phyloP scores from a whole-genome alignment of 2,113 vertebrate species.

The Diglossa brunneiventris region DNA sequence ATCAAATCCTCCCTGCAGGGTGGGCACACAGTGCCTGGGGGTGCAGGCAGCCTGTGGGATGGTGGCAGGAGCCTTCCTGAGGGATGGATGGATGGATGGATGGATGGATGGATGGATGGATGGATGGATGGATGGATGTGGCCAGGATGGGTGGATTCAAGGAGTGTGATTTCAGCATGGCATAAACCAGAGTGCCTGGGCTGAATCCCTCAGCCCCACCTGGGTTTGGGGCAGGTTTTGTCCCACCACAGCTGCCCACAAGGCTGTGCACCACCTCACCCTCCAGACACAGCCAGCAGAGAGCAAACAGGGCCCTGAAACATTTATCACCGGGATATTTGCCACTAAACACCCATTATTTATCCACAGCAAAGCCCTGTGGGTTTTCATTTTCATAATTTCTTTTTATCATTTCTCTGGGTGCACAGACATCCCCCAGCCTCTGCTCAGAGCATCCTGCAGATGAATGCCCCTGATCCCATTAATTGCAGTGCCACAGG shows the following conservation, averaged over 20 bases:
- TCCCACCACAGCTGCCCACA: not conserved
- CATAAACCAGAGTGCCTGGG: accelerated
- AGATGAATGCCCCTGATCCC: not conserved
- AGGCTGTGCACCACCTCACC: accelerated
- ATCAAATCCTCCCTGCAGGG: not conserved
- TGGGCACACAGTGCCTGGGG: accelerated
- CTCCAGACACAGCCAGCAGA: not conserved
- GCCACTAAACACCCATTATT: not conserved
- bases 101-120: too few species aligned
- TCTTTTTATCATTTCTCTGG: not conserved
- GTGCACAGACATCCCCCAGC: too few species aligned
- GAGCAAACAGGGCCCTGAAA: not conserved
- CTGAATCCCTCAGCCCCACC: not conserved
- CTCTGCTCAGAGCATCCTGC: accelerated
- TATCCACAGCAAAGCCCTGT: not conserved
- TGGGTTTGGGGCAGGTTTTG: not conserved
- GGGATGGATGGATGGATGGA: too few species aligned
- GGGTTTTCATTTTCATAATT: too few species aligned
- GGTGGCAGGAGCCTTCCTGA: not conserved
- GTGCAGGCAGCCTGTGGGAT: not conserved
- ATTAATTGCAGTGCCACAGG: not conserved
- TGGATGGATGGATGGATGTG: too few species aligned
- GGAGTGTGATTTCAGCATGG: not conserved
- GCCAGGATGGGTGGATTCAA: not conserved
- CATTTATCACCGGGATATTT: accelerated